Conservation (phyloP, 53 echinoderm and acorn worm species). For the Paelopatides confundens region DNA sequence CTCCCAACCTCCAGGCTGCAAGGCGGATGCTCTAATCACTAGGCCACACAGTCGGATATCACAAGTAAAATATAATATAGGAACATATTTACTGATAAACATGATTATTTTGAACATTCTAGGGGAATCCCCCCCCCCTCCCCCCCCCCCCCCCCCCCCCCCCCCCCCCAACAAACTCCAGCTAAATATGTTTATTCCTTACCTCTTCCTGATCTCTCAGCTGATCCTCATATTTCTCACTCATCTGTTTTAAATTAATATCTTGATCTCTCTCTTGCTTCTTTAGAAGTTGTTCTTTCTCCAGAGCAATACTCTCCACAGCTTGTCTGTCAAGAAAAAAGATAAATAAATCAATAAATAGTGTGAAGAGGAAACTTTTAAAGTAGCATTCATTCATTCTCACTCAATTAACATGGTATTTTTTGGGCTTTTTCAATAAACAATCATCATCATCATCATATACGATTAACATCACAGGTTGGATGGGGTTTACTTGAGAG, state of each 20-base stretch:
- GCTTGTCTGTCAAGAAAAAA: slow-evolving; percentile 71
- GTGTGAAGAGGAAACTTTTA: neutral
- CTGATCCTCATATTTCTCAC: slow-evolving; percentile 72
- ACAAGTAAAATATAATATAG: no score
- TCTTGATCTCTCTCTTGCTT: slow-evolving; percentile 78
- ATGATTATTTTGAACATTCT: neutral
- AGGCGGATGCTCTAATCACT: no score
- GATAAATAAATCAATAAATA: neutral
- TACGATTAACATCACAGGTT: no score
- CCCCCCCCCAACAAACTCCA: neutral
- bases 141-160: neutral
- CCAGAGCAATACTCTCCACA: slow-evolving; percentile 87
- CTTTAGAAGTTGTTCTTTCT: slow-evolving; percentile 76
- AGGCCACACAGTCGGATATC: no score
- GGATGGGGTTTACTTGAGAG: no score
- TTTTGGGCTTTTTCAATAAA: neutral
- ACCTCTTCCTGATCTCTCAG: slow-evolving; percentile 67
- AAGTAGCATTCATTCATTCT: neutral
- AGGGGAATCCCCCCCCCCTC: neutral
- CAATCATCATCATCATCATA: no score
- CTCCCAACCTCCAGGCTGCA: no score
- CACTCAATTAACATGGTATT: neutral
- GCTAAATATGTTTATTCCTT: neutral
- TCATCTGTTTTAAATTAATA: slow-evolving; percentile 62
- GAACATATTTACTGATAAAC: no score